Percentiles rank a stretch among this genome's conserved stretches.
Conservation (phyloP, 2,113 vertebrate genomes). For the Hippopotamus amphibius region DNA sequence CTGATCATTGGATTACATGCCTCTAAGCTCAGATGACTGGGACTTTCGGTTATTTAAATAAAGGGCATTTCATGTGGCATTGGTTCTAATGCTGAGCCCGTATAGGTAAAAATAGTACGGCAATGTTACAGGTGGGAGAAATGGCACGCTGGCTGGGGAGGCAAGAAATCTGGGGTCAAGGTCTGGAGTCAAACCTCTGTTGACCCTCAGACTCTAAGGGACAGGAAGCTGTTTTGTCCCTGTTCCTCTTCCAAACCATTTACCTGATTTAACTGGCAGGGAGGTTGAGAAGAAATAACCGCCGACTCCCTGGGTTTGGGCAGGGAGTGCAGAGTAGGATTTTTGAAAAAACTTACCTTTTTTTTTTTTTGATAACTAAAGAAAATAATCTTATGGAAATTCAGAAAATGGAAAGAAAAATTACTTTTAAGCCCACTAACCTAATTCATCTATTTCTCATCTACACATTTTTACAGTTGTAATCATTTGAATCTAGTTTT, state of each 20-base stretch:
- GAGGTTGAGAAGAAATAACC: background rate
- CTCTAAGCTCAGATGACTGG: background rate
- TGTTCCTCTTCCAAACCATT: background rate
- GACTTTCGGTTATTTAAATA: background rate
- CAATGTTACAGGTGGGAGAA: background rate
- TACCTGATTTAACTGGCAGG: background rate
- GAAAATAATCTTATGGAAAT: slow-evolving; percentile 18
- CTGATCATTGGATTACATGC: background rate
- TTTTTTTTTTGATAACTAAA: background rate
- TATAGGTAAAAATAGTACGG: background rate
- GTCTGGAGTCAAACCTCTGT: background rate
- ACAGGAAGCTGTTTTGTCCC: background rate
- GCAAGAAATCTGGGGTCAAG: background rate
- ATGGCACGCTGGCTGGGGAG: background rate
- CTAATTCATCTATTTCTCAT: background rate
- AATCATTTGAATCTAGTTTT: background rate
- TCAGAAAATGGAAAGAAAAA: slow-evolving; percentile 9
- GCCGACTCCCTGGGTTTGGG: background rate
- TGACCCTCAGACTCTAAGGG: background rate
- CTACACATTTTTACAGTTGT: background rate
- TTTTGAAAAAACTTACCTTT: background rate
- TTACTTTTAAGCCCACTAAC: background rate
- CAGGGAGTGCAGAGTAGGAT: background rate
- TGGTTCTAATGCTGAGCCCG: background rate
- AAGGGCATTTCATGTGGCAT: background rate